A percentile compares a stretch with the other conserved stretches of the same genome.
Conservation (phyloP, 2,113 vertebrate species). For the Carlito syrichta region DNA sequence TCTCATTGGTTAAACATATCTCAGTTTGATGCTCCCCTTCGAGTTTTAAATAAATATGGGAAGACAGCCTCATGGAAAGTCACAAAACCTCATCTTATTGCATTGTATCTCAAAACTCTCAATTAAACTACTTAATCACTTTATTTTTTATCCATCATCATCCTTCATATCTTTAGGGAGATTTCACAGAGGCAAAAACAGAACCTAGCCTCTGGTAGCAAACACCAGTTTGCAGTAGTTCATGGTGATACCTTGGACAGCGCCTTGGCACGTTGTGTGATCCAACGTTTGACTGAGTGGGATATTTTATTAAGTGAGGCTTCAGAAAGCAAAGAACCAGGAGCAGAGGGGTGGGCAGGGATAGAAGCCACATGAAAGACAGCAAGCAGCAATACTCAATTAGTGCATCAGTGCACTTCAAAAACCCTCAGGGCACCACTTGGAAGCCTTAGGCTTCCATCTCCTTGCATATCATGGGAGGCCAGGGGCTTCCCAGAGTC, state of each 20-base stretch:
- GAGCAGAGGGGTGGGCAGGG: neutral
- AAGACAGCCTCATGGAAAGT: neutral
- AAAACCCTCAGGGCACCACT: conserved; percentile 8
- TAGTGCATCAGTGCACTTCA: conserved; percentile 39
- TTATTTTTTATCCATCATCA: neutral
- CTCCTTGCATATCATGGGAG: neutral
- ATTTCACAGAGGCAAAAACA: neutral
- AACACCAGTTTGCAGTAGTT: neutral
- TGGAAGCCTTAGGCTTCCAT: conserved; percentile 45
- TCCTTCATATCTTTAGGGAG: neutral
- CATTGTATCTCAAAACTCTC: neutral
- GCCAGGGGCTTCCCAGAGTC: conserved; percentile 15
- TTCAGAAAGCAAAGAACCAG: conserved; percentile 23
- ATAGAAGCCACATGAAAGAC: neutral
- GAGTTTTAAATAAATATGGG: neutral
- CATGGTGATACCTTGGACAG: conserved; percentile 66
- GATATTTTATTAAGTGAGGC: conserved; percentile 18
- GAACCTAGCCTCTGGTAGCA: neutral
- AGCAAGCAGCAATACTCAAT: conserved; percentile 14
- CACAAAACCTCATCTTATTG: neutral
- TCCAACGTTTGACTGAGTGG: neutral
- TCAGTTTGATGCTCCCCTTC: neutral
- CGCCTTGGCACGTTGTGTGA: fast-evolving
- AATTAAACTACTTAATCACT: neutral
- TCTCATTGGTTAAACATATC: neutral